These are phyloP conservation scores for Bombus ignitus DNA, from an alignment of 1,140 invertebrate genomes.

Conservation along the genomic window DNA sequence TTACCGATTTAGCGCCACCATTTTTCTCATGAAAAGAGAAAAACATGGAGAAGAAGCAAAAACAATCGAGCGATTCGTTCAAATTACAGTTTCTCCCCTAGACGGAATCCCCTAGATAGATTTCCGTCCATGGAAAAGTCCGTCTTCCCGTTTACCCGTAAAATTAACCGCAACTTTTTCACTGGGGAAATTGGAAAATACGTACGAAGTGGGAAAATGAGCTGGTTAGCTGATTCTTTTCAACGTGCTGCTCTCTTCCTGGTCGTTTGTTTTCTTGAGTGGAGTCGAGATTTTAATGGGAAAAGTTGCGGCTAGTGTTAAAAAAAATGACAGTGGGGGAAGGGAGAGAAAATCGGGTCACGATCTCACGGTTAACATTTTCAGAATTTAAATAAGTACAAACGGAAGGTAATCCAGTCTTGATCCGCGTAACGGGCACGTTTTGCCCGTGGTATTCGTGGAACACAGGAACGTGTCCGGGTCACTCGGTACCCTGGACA, in stretches of 20 bases:
- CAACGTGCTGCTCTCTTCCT: too few species aligned
- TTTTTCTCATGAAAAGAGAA: too few species aligned
- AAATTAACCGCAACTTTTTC: conserved; percentile 5
- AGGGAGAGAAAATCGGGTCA: background rate
- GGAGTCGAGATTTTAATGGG: conserved; percentile 15
- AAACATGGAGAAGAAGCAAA: background rate
- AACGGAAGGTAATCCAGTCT: background rate
- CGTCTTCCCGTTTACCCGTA: background rate
- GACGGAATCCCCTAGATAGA: background rate
- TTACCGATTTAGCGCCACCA: background rate
- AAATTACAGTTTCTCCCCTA: background rate
- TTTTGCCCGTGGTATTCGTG: background rate
- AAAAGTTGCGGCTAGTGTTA: conserved; percentile 6
- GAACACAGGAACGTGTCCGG: conserved; percentile 9
- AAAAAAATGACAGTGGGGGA: background rate
- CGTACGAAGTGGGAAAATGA: background rate
- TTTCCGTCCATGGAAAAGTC: background rate
- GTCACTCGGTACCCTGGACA: background rate
- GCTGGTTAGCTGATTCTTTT: background rate
- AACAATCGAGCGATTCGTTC: background rate
- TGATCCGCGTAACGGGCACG: conserved; percentile 3
- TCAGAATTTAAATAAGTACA: conserved; percentile 27
- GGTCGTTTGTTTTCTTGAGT: background rate
- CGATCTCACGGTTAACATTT: conserved; percentile 16
- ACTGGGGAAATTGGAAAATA: background rate